These are phyloP conservation scores for Reticulitermes lucifugus DNA, from an alignment of 2,888 invertebrate genomes.

Conservation along the genomic window DNA sequence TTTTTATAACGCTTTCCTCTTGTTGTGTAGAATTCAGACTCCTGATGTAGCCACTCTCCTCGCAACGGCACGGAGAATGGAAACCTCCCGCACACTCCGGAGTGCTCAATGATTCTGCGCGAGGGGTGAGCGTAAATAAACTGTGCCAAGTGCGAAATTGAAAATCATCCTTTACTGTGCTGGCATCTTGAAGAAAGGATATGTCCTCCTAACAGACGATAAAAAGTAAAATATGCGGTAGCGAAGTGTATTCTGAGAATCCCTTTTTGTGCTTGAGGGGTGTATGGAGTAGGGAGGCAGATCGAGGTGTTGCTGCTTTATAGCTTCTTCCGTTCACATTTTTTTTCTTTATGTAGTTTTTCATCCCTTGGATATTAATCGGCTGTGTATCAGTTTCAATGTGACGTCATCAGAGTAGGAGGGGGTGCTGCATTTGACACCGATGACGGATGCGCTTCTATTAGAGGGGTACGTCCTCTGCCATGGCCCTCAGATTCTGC, in stretches of 20 bases:
- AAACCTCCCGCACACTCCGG: neutral
- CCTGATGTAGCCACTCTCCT: neutral
- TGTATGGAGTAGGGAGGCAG: neutral
- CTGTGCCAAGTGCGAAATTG: constrained; percentile 52
- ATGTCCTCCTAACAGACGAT: constrained; percentile 40
- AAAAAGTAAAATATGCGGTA: constrained; percentile 49
- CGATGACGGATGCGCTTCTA: constrained; percentile 42
- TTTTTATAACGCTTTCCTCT: neutral
- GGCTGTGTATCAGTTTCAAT: constrained; percentile 38
- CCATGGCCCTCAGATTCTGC: neutral
- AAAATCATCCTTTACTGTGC: constrained; percentile 50
- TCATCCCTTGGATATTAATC: constrained; percentile 42
- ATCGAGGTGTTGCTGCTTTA: constrained; percentile 15
- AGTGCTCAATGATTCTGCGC: neutral
- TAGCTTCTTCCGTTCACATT: neutral
- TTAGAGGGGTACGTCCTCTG: constrained; percentile 10
- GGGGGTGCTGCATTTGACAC: constrained; percentile 42
- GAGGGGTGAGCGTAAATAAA: constrained; percentile 45
- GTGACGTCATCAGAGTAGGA: constrained; percentile 13
- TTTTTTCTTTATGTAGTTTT: neutral
- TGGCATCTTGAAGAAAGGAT: constrained; percentile 34
- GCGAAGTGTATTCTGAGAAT: constrained; percentile 44
- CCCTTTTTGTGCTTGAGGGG: constrained; percentile 18
- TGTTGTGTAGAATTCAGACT: neutral
- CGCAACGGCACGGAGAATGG: neutral